Percentiles rank a stretch among this genome's conserved stretches.
These are phyloP conservation scores for Trissolcus basalis DNA, from an alignment of 1,140 invertebrate species.

Conservation along the genomic window DNA sequence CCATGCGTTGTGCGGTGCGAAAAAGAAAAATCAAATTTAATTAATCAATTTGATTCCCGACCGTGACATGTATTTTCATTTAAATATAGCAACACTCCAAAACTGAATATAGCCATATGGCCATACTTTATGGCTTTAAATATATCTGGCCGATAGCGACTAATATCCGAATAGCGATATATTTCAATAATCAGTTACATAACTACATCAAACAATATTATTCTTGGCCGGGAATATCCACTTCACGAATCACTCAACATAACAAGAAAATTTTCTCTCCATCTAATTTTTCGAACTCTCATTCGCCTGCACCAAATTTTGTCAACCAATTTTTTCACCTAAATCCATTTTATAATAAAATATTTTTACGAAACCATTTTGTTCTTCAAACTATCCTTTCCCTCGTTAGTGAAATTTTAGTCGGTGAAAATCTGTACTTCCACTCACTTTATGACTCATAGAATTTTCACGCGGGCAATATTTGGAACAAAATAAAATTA, in stretches of 20 bases:
- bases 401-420: no score
- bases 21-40: constrained; percentile 1
- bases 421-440: no score
- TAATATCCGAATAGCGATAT: constrained; percentile 30
- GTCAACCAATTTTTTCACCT: no score
- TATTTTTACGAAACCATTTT: no score
- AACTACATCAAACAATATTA: constrained; percentile 23
- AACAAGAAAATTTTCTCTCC: no score
- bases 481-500: no score
- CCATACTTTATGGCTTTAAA: constrained; percentile 31
- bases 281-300: no score
- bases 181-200: constrained; percentile 36
- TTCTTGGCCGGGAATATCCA: constrained; percentile 20
- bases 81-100: constrained; percentile 33
- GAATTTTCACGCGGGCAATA: no score
- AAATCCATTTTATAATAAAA: no score
- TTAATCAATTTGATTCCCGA: constrained; percentile 18
- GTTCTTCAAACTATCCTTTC: no score
- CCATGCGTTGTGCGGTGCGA: background rate
- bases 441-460: no score
- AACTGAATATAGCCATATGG: constrained; percentile 40
- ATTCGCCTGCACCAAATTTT: no score
- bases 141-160: constrained; percentile 28
- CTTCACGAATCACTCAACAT: background rate
- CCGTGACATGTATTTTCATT: constrained; percentile 25